Percentiles rank a stretch among this genome's conserved stretches.
These are phyloP conservation scores for Xestia ashworthii DNA, from an alignment of 2,888 invertebrate genomes.

Conservation along the genomic window DNA sequence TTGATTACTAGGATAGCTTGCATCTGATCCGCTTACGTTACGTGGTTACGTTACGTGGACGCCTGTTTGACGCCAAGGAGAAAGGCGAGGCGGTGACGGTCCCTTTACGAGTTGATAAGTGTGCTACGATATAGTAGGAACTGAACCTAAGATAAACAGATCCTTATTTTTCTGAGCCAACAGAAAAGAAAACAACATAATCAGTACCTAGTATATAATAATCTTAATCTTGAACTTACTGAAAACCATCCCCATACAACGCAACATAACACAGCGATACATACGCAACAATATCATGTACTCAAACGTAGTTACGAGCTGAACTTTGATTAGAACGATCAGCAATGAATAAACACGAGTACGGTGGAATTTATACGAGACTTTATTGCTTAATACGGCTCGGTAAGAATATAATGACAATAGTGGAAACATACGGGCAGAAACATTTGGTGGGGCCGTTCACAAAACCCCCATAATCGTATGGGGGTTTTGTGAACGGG, in stretches of 20 bases:
- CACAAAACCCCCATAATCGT: no score
- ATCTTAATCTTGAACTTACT: neutral
- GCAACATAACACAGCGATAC: conserved; percentile 2
- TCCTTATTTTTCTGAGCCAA: neutral
- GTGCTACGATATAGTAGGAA: no score
- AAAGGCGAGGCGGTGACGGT: no score
- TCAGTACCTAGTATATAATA: neutral
- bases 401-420: conserved; percentile 40
- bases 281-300: conserved; percentile 26
- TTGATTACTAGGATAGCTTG: no score
- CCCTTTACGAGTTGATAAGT: no score
- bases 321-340: conserved; percentile 40
- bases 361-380: conserved; percentile 47
- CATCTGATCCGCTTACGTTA: no score
- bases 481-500: no score
- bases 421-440: conserved; percentile 30
- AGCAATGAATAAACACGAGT: conserved; percentile 12
- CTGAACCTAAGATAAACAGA: neutral
- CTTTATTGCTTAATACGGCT: conserved; percentile 46
- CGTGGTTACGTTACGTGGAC: no score
- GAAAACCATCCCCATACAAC: neutral
- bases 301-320: conserved; percentile 19
- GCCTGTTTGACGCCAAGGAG: no score
- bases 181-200: conserved; percentile 3
- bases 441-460: neutral